Evolutionary conservation across 2,113 vertebrate species (phyloP), one percentile per base, ranked within the genome.

Genomic region (Lanius collurio): DNA sequence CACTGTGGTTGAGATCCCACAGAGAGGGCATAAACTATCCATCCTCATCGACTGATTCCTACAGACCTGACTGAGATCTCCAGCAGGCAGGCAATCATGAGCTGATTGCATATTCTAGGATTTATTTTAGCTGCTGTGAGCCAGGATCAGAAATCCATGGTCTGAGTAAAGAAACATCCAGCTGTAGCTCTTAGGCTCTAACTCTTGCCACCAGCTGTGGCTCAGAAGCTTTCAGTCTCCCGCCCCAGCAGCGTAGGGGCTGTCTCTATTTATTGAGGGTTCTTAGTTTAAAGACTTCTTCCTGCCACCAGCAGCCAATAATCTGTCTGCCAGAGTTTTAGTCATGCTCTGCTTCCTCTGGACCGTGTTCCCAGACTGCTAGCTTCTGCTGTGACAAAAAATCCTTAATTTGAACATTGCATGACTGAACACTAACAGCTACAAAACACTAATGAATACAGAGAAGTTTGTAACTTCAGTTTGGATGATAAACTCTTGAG

Each of bases 371-470:
- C 85, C 63, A 86, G 70, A 19, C 85, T 47, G 39, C 42, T 70
- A 90, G 47, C 42, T 83, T 94, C 88, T 91, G 64, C 60, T 90
- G 59, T 35, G 47, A 80, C 62, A 90, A 91, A 94, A 91, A 83
- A 76, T 67, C 64, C 68, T 94, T 94, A 92, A 96, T 97, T 96
- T 35, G 11, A 80, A 20, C 60, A 74, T 8, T 39, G 60, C 59
- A 79, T 95, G 90, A 70, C 71, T 90, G 86, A 91, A 80, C 83
- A 94, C 52, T 90, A 95, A 69, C 73, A 75, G 82, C 59, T 50
- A 63, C 84, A 82, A 89, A 79, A 4, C 67, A n/a, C 52, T 83
- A 88, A 90, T 17, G 75, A 93, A 88, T 24, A 35, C 33, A 73
- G 39, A 74, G 83, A 63, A 77, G 46, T 90, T 80, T 88, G 33